Percentiles rank a stretch among this genome's conserved stretches.
Conservation (phyloP, 2,113 vertebrate genomes). For the Paralichthys olivaceus region DNA sequence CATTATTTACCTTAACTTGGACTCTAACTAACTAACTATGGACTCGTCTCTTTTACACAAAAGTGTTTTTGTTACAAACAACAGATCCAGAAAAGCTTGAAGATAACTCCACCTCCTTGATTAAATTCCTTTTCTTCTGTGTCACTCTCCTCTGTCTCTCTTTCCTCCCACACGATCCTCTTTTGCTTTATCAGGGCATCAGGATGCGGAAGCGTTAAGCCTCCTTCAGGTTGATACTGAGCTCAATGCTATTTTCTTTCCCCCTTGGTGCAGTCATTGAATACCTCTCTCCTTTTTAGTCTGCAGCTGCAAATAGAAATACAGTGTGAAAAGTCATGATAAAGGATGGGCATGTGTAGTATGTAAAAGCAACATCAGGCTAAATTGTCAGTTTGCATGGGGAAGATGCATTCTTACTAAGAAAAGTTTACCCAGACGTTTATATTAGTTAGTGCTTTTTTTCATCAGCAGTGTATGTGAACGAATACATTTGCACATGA, state of each 20-base stretch:
- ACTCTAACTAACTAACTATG: too few species aligned
- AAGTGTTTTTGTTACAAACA: conserved; percentile 43
- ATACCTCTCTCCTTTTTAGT: conserved; percentile 47
- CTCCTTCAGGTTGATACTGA: conserved; percentile 70
- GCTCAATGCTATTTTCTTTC: conserved; percentile 68
- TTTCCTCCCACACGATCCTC: conserved; percentile 56
- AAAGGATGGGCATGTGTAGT: conserved; percentile 2
- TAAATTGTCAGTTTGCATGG: not conserved
- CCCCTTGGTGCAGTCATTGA: conserved; percentile 59
- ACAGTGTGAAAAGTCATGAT: conserved; percentile 45
- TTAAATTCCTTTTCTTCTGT: conserved; percentile 49
- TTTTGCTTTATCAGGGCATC: conserved; percentile 61
- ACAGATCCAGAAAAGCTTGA: conserved; percentile 21
- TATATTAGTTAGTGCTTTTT: too few species aligned
- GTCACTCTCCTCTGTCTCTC: conserved; percentile 35
- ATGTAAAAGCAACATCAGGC: not conserved
- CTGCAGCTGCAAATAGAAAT: conserved; percentile 55
- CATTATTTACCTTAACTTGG: not conserved
- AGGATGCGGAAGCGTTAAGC: conserved; percentile 61
- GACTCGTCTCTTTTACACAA: not conserved
- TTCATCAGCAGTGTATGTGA: too few species aligned
- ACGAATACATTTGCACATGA: too few species aligned
- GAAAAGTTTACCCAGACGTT: too few species aligned
- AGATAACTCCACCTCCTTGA: conserved; percentile 34
- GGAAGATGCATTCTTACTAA: too few species aligned